Conservation (phyloP, 2,797 vertebrate genomes). For the Pteronotus mesoamericanus region DNA sequence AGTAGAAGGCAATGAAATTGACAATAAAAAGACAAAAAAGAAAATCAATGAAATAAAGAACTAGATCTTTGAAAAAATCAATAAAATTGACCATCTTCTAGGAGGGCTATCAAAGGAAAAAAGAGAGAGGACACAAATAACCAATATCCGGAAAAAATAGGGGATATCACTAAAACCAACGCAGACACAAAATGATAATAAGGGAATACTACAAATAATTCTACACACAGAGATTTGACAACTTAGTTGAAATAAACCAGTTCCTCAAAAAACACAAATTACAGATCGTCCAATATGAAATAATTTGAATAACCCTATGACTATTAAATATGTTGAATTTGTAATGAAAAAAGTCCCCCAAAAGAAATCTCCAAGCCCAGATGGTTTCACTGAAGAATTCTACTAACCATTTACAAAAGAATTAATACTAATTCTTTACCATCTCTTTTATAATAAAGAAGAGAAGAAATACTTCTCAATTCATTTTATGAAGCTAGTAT, state of each 20-base stretch:
- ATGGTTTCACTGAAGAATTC: background rate
- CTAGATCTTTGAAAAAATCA: background rate
- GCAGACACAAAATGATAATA: background rate
- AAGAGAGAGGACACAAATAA: background rate
- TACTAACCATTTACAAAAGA: background rate
- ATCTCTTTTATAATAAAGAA: background rate
- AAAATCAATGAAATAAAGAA: background rate
- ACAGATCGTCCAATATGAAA: background rate
- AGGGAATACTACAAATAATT: background rate
- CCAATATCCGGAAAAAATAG: background rate
- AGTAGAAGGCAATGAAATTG: background rate
- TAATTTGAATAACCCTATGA: background rate
- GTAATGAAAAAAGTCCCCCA: background rate
- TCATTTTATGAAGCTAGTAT: background rate
- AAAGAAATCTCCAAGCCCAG: background rate
- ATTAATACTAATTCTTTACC: background rate
- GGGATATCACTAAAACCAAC: background rate
- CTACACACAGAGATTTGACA: background rate
- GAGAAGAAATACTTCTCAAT: background rate
- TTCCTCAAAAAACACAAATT: background rate
- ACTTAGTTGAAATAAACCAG: background rate
- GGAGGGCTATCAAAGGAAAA: background rate
- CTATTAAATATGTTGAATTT: background rate
- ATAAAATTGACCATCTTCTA: background rate
- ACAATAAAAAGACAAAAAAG: background rate